phyloP scores from a whole-genome alignment of 1,140 invertebrate genomes.

The Meteorus sp. region DNA sequence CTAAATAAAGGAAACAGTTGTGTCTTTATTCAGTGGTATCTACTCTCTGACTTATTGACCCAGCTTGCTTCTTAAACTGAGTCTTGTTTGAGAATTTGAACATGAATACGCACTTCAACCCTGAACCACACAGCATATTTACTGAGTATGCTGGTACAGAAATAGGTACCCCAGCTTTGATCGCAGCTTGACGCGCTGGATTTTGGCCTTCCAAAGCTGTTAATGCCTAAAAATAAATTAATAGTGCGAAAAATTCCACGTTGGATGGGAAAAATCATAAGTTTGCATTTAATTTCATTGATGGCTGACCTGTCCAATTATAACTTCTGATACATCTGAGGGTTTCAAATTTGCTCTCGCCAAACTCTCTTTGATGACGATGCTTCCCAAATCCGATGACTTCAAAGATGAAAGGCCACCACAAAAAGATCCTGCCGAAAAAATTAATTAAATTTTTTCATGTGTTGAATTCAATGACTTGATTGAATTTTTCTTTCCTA shows the following conservation, averaged over 20 bases:
- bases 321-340: slow-evolving; percentile 79
- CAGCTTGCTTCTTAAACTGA: no score
- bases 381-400: slow-evolving; percentile 74
- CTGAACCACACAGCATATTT: slow-evolving; percentile 88
- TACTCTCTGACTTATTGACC: no score
- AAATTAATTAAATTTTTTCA: slow-evolving; percentile 31
- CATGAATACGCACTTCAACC: slow-evolving; percentile 67
- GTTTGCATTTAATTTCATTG: slow-evolving; percentile 19
- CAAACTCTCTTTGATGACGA: slow-evolving; percentile 76
- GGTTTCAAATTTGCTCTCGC: slow-evolving; percentile 64
- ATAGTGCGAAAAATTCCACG: no score
- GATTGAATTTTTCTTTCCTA: not conserved
- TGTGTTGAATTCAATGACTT: not conserved
- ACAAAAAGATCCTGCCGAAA: slow-evolving; percentile 73
- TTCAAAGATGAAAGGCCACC: slow-evolving; percentile 70
- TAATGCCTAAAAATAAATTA: slow-evolving; percentile 60
- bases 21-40: slow-evolving; percentile 1
- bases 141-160: slow-evolving; percentile 74
- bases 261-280: no score
- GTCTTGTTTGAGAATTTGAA: no score
- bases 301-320: slow-evolving; percentile 76
- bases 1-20: slow-evolving; percentile 53
- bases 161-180: slow-evolving; percentile 76
- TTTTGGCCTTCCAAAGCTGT: slow-evolving; percentile 81
- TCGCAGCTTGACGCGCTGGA: slow-evolving; percentile 78